Percentiles rank a stretch among this genome's conserved stretches.
Evolutionary conservation across 2,797 vertebrate species (phyloP).

Genomic region (Lacerta bilineata): DNA sequence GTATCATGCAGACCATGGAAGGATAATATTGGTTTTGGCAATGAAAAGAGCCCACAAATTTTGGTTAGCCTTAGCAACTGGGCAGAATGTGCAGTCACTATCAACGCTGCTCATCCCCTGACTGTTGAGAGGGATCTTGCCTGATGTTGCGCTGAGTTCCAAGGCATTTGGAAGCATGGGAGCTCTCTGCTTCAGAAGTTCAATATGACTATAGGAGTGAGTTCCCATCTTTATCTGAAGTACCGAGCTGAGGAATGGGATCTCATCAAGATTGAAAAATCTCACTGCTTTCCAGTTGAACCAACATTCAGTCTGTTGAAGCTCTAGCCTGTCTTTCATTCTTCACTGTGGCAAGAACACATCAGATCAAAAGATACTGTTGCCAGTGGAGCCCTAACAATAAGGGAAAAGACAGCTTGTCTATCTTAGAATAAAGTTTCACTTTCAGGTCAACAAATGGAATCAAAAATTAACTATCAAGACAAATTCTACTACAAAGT

Average conservation of each 20-base stretch:
- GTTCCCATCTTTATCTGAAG: neutral
- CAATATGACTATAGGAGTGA: neutral
- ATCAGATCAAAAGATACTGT: neutral
- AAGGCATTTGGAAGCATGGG: neutral
- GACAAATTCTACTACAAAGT: neutral
- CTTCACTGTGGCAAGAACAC: neutral
- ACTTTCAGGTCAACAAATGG: neutral
- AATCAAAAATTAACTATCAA: neutral
- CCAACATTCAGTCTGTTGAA: neutral
- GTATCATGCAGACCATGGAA: neutral
- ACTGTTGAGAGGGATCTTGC: too few relatives aligned
- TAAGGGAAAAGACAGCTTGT: neutral
- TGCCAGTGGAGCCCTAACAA: neutral
- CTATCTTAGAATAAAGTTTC: neutral
- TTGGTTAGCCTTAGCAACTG: neutral
- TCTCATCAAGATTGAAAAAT: neutral
- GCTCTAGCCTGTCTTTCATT: neutral
- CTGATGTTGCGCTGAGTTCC: neutral
- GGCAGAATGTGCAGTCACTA: neutral
- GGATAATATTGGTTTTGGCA: neutral
- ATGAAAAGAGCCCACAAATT: neutral
- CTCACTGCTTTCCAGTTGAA: neutral
- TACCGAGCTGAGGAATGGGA: neutral
- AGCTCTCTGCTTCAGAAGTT: neutral
- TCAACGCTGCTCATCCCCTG: neutral